Percentiles rank a stretch among this genome's conserved stretches.
Conservation (phyloP, 2,888 invertebrate genomes). For the Allacma fusca region DNA sequence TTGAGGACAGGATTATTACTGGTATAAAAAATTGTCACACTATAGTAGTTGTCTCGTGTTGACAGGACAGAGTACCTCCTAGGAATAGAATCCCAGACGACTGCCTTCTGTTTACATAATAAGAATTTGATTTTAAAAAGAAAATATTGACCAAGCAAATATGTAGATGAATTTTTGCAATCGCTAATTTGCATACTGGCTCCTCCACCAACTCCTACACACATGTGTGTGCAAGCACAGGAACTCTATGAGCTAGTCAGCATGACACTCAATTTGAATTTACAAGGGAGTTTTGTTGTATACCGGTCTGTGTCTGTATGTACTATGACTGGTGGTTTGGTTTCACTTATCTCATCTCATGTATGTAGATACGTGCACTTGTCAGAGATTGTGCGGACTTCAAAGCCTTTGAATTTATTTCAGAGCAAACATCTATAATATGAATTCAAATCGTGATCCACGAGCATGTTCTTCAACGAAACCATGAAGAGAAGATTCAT, state of each 20-base stretch:
- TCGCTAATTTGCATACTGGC: constrained; percentile 40
- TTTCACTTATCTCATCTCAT: background rate
- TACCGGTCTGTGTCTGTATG: background rate
- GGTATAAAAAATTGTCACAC: too few relatives aligned
- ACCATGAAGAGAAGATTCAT: constrained; percentile 5
- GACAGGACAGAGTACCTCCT: too few relatives aligned
- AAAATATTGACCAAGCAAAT: constrained; percentile 31
- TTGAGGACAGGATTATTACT: too few relatives aligned
- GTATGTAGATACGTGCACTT: too few relatives aligned
- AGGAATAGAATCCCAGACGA: background rate
- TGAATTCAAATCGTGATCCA: constrained; percentile 16
- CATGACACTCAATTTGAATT: constrained; percentile 17
- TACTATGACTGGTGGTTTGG: background rate
- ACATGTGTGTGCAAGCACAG: background rate
- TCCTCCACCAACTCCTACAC: constrained; percentile 37
- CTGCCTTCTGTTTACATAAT: constrained; percentile 1
- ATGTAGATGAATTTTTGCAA: constrained; percentile 32
- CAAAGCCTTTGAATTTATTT: background rate
- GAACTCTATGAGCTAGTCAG: constrained; percentile 5
- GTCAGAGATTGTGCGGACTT: too few relatives aligned
- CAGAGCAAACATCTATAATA: constrained; percentile 2
- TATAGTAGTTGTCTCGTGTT: too few relatives aligned
- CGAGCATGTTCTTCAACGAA: background rate
- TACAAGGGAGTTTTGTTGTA: background rate
- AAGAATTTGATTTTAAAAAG: background rate